These are phyloP conservation scores for Nemotelus nigrinus DNA, from an alignment of 2,888 invertebrate genomes.

Conservation along the genomic window DNA sequence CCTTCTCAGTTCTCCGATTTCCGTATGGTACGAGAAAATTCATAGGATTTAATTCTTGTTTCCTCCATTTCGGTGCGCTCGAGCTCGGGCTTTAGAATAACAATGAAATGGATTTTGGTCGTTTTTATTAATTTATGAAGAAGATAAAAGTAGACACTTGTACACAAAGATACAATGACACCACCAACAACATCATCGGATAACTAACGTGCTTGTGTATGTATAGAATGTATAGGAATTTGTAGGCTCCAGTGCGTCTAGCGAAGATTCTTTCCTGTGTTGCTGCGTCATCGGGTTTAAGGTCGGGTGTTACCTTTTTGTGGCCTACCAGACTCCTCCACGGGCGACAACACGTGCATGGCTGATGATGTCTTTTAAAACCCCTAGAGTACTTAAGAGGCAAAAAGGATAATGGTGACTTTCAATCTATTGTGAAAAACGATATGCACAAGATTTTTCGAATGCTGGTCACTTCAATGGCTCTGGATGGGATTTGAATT, in stretches of 20 bases:
- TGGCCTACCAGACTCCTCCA: neutral
- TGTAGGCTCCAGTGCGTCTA: slow-evolving; percentile 8
- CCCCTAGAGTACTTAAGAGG: slow-evolving; percentile 1
- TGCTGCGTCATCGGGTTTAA: neutral
- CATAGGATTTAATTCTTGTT: neutral
- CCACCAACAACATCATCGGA: neutral
- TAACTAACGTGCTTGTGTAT: neutral
- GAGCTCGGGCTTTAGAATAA: slow-evolving; percentile 10
- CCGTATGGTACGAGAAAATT: neutral
- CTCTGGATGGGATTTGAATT: neutral
- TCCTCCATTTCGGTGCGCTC: neutral
- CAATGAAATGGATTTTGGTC: slow-evolving; percentile 19
- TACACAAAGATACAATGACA: neutral
- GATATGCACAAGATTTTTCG: neutral
- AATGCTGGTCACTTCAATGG: slow-evolving; percentile 8
- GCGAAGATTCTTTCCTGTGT: neutral
- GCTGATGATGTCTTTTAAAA: neutral
- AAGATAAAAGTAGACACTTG: neutral
- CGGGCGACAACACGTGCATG: neutral
- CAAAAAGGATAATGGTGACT: slow-evolving; percentile 21
- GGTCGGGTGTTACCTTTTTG: neutral
- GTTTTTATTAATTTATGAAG: slow-evolving; percentile 31
- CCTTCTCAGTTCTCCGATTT: too few relatives aligned
- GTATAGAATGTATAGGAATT: neutral
- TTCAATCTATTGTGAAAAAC: slow-evolving; percentile 9